Base-by-base conservation (phyloP, 2,113 vertebrate genomes). In the Beaufortia kweichowensis region DNA sequence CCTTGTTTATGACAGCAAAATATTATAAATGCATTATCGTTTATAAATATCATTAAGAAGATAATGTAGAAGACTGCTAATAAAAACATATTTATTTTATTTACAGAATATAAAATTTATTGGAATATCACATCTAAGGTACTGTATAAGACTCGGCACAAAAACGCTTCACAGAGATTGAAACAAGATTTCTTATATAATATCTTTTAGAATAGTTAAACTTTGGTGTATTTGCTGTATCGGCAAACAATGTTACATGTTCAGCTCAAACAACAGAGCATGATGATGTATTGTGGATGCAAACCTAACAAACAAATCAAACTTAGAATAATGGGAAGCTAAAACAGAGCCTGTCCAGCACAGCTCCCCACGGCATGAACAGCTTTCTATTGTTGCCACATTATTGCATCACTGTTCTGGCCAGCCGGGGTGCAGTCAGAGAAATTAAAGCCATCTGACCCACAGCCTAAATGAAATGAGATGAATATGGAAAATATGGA, bases 321-420 rank as follows among this genome's bases (percentile, higher is more conserved):
- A 43, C 71, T 24, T 29, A 62, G 26, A 74, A 61, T 74, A 74
- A 48, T 61, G 56, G 39, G 26, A 61, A 19, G 57, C 39, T 57
- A 74, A 74, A 74, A 61, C 71, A 60, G 39, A 74, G 39, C 26
- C 41, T 60, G 57, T 46, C 71, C 71, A 61, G 41, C 71, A 74
- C 71, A 43, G 35, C 24, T 61, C 71, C 56, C 39, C 11, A 62
- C 39, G 17, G 71, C 57, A 48, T 74, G 19, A 5, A 19, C 35
- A 46, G 56, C 71, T 74, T 74, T 62, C 71, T 74, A 62, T 74
- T 75, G 71, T 82, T 82, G 68, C 81, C 60, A 56, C 63, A 68
- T 50, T 71, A 72, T 82, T 82, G 81, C 81, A 79, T 82, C 76
- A 76, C 66, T 33, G 21, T 60, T n/a, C 26, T 71, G 71, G 81